Evolutionary conservation across 2,797 vertebrate genomes (phyloP), one percentile per base, ranked within the genome.

Genomic region (Cirrhinus molitorella): DNA sequence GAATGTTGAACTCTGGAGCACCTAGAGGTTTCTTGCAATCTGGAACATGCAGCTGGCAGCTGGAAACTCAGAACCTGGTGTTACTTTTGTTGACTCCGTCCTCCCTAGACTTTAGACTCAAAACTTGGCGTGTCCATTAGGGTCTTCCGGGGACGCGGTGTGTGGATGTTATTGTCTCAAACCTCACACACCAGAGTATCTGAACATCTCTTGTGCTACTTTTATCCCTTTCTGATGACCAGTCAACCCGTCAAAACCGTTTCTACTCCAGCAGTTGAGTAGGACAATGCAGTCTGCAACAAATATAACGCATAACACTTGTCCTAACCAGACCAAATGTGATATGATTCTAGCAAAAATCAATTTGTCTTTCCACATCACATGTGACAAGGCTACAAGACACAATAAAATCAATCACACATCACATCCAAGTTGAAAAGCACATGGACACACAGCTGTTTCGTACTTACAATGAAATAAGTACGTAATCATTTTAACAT

Each of bases 1-100:
- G 43, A 63, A 65, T 65, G 19, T 45, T 49, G 59, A 65, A 65
- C 25, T 78, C 43, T 49, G 75, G 43, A 65, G 59, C 57, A 34
- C 75, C 1, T 2, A 49, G 75, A 78, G 59, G 43, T 47, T 78
- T 57, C 43, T 49, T 78, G 57, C 25, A 65, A 65, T 49, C 75
- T 78, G 59, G 74, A 77, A 28, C 23, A 45, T 61, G 74, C 55
- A 77, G 74, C 55, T 61, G 74, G 74, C 53, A 76, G 74, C 53
- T 59, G 74, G 59, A 49, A 65, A 65, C 40, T 63, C 23, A 65
- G 25, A 47, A 65, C 57, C 25, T 78, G 75, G 59, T 65, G 59
- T 61, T 63, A 31, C 75, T 14, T 12, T 49, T 78, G 59, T 78
- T 78, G 43, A 34, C 59, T 65, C 2, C 19, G 47, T 34, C 75